Base-by-base conservation (phyloP, 2,888 invertebrate genomes). In the Liodrosophila aerea region DNA sequence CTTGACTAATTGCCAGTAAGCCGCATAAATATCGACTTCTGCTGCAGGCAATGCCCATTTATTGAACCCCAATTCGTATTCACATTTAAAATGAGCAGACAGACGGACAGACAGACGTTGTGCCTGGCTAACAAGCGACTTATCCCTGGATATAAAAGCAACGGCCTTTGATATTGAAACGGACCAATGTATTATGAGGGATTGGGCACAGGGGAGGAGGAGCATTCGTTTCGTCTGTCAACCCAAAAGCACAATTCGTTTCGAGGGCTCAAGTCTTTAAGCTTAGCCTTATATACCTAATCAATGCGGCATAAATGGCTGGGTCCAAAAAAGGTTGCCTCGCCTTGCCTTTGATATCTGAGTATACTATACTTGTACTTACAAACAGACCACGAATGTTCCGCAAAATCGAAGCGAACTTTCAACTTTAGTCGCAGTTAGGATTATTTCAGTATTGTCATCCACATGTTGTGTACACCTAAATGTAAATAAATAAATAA, bases 401-500 rank as follows among this genome's bases (percentile, higher is more conserved):
- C 22, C 36, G 34, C 63, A 33, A 49, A 63, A 63, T 63, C 45
- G 22, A 33, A 11, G 11, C 40, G 62, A 73, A 73, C 62, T 64
- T 58, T 73, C 47, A 56, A 64, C 65, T 59, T 30, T 51, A 43
- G 31, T 37, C 58, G 50, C 36, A 52, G 58, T 33, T 34, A 27
- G 34, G 50, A 50, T 46, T 53, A 22, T 68, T 43, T 43, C 34
- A 66, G 47, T 45, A 47, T 65, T 85, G 85, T 75, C 72, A 58
- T 51, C 47, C 46, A 37, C 49, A 37, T 76, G 49, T 61, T 70
- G 37, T 53, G 46, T 13, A 53, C 33, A 60, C 4, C 31, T 30
- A 69, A 63, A 69, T 63, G 64, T 70, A 73, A 63, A 80, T 75
- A 67, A 85, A 76, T 64, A 78, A 59, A 66, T 64, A 84, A 84